Base-by-base conservation (phyloP, 2,797 vertebrate genomes). In the Fundulus diaphanus region DNA sequence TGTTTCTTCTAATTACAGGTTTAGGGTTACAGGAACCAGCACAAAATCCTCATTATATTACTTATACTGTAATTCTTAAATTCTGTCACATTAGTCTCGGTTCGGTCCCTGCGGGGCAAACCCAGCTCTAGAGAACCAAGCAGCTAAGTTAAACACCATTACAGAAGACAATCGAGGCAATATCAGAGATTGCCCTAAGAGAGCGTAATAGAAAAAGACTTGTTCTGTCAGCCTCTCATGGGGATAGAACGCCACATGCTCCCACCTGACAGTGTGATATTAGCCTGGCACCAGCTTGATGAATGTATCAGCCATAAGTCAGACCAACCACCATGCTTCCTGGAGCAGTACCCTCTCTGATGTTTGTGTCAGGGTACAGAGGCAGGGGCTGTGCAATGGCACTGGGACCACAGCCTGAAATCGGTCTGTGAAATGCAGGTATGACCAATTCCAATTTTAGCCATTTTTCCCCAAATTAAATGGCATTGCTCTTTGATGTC, bases 241-340 rank as follows among this genome's bases (percentile, higher is more conserved):
- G 92, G 95, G 95, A 95, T 93, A 92, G 94, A 96, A 95, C 91
- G 92, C 91, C 94, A 93, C 91, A 91, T 82, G 87, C 90, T 92
- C 79, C 88, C 82, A 73, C 85, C 87, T 95, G 95, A 95, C 95
- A 94, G 91, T 94, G 90, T 89, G 90, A 94, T 94, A 94, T 94
- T 94, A 93, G 93, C 90, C 92, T 88, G 85, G 91, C 86, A 89
- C 76, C 44, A 85, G 90, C 86, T 90, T 96, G 95, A 96, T 96
- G 92, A 95, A 96, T 96, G 93, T 81, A 91, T 92, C 89, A 92
- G 92, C 92, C 90, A 91, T 90, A 92, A 92, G 93, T 93, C 90
- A 93, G 90, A 91, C 77, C 85, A 86, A 89, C 70, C 85, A 76
- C 68, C 78, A 86, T 84, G 88, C 86, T 84, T 88, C 83, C 84